Conservation (phyloP, 2,797 vertebrate species). For the Petrocephalus sullivani region DNA sequence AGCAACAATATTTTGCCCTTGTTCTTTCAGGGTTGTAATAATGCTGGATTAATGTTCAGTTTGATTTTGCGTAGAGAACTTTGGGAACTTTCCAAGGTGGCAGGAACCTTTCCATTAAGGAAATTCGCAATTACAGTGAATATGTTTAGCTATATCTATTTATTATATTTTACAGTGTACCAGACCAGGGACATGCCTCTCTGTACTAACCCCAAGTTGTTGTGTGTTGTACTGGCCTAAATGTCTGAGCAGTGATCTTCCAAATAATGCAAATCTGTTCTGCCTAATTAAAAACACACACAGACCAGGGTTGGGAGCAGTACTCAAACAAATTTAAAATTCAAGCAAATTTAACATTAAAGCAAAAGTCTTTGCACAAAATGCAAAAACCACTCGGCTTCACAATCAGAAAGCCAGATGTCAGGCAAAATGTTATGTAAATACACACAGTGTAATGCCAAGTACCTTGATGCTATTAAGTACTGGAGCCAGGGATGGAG, state of each 20-base stretch:
- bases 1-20: background rate
- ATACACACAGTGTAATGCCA: background rate
- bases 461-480: background rate
- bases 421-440: background rate
- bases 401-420: background rate
- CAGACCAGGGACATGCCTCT: background rate
- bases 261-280: background rate
- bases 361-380: constrained; percentile 8
- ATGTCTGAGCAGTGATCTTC: background rate
- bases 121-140: background rate
- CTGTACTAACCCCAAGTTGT: background rate
- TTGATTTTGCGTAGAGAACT: background rate
- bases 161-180: background rate
- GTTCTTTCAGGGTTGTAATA: background rate
- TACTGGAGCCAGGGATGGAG: background rate
- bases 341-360: background rate
- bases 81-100: background rate
- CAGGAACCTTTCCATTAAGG: background rate
- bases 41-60: background rate
- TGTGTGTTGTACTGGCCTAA: background rate
- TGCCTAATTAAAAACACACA: background rate
- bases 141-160: background rate
- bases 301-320: background rate
- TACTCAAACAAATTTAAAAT: constrained; percentile 1
- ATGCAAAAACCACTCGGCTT: background rate